A percentile compares a stretch with the other conserved stretches of the same genome.
These are phyloP conservation scores for Aethina tumida DNA, from an alignment of 1,140 invertebrate genomes.

Conservation along the genomic window DNA sequence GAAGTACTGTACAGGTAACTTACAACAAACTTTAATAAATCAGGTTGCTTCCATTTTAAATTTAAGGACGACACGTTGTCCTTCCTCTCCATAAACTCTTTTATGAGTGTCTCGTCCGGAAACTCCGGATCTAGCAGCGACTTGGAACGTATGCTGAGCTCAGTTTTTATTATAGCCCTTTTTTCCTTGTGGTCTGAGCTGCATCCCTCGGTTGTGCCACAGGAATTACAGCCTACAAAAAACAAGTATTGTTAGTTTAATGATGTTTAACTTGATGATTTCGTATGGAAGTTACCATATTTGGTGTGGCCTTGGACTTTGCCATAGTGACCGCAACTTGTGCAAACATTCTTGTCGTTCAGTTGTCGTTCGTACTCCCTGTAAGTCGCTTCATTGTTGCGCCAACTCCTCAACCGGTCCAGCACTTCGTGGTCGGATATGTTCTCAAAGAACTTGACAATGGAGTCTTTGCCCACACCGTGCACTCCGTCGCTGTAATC, in stretches of 20 bases:
- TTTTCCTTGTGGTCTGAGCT: constrained; percentile 48
- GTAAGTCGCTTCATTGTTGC: constrained; percentile 42
- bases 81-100: constrained; percentile 58
- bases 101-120: constrained; percentile 61
- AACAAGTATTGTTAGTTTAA: too few species aligned
- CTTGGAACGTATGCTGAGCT: constrained; percentile 58
- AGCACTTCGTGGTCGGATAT: constrained; percentile 51
- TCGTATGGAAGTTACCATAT: constrained; percentile 35
- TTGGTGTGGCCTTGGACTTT: constrained; percentile 46
- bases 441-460: constrained; percentile 60
- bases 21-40: constrained; percentile 59
- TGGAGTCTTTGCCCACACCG: constrained; percentile 70
- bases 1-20: constrained; percentile 25
- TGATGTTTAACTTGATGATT: too few species aligned
- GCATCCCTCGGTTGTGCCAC: constrained; percentile 49
- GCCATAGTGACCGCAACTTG: constrained; percentile 57
- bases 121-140: constrained; percentile 54
- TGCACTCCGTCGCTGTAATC: constrained; percentile 75
- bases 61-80: constrained; percentile 40
- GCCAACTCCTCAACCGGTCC: constrained; percentile 55
- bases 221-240: constrained; percentile 45
- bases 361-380: constrained; percentile 42
- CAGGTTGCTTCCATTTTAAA: constrained; percentile 53
- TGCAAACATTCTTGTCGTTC: constrained; percentile 48
- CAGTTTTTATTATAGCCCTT: constrained; percentile 50